These are phyloP conservation scores for Dendrocopos noguchii DNA, from an alignment of 2,113 vertebrate species.

Conservation along the genomic window DNA sequence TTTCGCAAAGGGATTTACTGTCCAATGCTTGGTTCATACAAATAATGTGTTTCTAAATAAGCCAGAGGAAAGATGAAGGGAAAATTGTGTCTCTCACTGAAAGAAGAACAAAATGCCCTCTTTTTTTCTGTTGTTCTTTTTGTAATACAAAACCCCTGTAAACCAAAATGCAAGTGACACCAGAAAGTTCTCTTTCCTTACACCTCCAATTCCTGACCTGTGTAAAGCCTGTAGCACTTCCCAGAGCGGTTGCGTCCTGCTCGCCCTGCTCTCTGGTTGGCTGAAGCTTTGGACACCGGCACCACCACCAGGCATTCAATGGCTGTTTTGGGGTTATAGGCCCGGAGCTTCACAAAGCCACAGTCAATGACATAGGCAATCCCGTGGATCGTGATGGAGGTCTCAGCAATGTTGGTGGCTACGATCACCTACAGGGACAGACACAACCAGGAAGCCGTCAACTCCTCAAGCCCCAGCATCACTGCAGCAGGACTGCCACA, in stretches of 20 bases:
- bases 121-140: not conserved
- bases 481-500: not conserved
- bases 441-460: not conserved
- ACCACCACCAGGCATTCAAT: conserved; percentile 96
- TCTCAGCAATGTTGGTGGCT: conserved; percentile 97
- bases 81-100: not conserved
- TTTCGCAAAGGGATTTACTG: not conserved
- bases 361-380: conserved; percentile 94
- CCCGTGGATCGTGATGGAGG: conserved; percentile 94
- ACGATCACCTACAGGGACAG: conserved; percentile 86
- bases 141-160: rapidly evolving
- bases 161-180: not conserved
- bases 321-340: conserved; percentile 92
- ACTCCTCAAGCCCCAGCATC: not conserved
- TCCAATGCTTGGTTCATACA: not conserved
- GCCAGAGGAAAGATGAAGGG: not conserved
- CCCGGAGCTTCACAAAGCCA: conserved; percentile 94
- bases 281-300: conserved; percentile 94
- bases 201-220: conserved; percentile 74
- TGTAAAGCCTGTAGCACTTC: conserved; percentile 95
- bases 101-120: too few species aligned
- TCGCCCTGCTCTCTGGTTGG: conserved; percentile 92
- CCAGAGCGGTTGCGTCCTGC: conserved; percentile 91
- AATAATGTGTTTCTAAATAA: not conserved
- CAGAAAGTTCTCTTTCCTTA: not conserved